phyloP scores from a whole-genome alignment of 1,140 invertebrate genomes.

The Maniola jurtina region DNA sequence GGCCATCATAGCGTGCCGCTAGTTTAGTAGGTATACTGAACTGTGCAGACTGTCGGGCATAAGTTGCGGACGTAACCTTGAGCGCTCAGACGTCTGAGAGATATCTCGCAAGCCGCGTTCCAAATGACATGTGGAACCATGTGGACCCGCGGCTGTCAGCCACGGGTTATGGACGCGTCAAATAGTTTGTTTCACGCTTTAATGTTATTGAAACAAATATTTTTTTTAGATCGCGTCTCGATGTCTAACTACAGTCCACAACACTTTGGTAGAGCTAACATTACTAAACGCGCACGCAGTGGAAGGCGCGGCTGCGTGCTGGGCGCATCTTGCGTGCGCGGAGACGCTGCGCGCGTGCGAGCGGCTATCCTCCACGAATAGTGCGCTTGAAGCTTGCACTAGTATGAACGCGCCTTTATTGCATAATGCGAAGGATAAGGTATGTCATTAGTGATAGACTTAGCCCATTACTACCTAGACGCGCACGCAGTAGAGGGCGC shows the following conservation, averaged over 20 bases:
- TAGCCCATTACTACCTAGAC: not conserved
- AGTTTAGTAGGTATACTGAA: too few relatives aligned
- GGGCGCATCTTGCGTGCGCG: conserved; percentile 94
- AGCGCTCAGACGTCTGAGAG: too few relatives aligned
- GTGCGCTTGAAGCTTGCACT: conserved; percentile 88
- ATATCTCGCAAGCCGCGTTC: too few relatives aligned
- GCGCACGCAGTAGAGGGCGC: conserved; percentile 86
- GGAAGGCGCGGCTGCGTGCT: conserved; percentile 92
- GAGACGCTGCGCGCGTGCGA: conserved; percentile 92
- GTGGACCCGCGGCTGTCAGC: too few relatives aligned
- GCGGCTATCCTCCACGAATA: conserved; percentile 76
- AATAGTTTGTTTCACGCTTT: not conserved
- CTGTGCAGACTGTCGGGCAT: too few relatives aligned
- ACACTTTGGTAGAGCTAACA: conserved; percentile 88
- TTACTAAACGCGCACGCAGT: conserved; percentile 88
- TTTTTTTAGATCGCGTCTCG: conserved; percentile 86
- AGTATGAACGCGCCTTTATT: conserved; percentile 93
- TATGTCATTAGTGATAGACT: conserved; percentile 50
- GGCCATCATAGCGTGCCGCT: too few relatives aligned
- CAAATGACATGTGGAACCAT: too few relatives aligned
- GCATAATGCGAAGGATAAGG: conserved; percentile 96
- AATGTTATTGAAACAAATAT: not conserved
- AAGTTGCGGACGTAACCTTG: too few relatives aligned
- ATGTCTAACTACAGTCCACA: conserved; percentile 92
- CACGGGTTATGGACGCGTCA: too few relatives aligned